phyloP scores from a whole-genome alignment of 2,888 invertebrate species.

The Keiferia lycopersicella region DNA sequence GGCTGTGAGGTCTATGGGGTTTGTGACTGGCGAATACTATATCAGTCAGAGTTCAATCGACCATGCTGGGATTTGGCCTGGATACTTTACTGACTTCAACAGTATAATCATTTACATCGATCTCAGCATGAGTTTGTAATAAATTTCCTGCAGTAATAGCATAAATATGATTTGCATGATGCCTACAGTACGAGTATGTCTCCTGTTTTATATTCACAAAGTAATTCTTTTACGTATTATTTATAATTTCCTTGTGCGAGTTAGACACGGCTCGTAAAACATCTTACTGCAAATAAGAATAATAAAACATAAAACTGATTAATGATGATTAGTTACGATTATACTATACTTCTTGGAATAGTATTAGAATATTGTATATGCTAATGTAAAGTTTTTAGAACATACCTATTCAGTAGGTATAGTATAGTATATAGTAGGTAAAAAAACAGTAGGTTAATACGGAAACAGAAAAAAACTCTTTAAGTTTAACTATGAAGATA shows the following conservation, averaged over 20 bases:
- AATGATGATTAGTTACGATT: too few relatives aligned
- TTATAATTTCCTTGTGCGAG: not conserved
- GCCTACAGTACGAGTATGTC: constrained; percentile 26
- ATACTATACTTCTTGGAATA: too few relatives aligned
- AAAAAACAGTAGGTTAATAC: too few relatives aligned
- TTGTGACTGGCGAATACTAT: constrained; percentile 53
- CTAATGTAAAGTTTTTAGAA: too few relatives aligned
- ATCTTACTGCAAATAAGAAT: too few relatives aligned
- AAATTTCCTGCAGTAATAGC: not conserved
- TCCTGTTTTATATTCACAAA: constrained; percentile 30
- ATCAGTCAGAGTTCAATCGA: constrained; percentile 50
- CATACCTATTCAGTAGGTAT: too few relatives aligned
- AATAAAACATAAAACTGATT: too few relatives aligned
- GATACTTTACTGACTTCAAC: constrained; percentile 53
- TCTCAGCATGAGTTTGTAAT: constrained; percentile 49
- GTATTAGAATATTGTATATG: too few relatives aligned
- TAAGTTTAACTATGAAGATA: too few relatives aligned
- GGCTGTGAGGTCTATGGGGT: constrained; percentile 61
- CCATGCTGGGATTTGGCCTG: constrained; percentile 60
- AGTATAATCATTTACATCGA: constrained; percentile 57
- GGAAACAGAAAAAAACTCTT: too few relatives aligned
- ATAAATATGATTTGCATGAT: not conserved
- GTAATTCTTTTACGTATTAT: not conserved
- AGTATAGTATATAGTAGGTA: too few relatives aligned
- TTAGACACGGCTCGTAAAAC: not conserved